Conservation (phyloP, 2,113 vertebrate genomes). For the Eulemur rufifrons region DNA sequence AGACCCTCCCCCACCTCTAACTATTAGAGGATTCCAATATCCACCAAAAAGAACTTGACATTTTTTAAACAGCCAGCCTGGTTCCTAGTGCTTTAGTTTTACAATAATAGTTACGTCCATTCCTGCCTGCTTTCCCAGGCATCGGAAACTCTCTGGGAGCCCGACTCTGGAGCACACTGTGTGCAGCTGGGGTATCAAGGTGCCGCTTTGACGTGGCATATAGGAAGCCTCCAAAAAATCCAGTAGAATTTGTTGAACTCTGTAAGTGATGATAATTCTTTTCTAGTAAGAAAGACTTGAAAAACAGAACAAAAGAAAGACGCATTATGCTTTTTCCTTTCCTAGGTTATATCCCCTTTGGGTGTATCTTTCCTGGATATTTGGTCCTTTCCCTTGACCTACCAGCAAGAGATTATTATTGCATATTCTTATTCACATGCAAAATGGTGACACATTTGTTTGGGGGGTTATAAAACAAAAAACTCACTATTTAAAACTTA, state of each 20-base stretch:
- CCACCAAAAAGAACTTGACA: not conserved
- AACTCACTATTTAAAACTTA: not conserved
- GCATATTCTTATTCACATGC: not conserved
- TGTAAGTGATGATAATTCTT: not conserved
- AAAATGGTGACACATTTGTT: not conserved
- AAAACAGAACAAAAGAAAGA: not conserved
- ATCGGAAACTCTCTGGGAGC: not conserved
- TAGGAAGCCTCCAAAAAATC: not conserved
- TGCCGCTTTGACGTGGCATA: not conserved
- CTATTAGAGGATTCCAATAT: not conserved
- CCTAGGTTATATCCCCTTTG: not conserved
- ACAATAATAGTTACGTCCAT: not conserved
- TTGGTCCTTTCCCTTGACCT: not conserved
- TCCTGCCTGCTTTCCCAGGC: not conserved
- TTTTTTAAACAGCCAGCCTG: not conserved
- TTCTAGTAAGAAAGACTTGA: not conserved
- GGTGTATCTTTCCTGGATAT: not conserved
- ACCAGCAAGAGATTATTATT: not conserved
- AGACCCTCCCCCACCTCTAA: not conserved
- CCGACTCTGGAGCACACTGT: not conserved
- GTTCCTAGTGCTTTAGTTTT: not conserved
- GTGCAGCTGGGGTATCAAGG: not conserved
- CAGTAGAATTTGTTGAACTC: not conserved
- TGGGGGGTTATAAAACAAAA: constrained; percentile 28
- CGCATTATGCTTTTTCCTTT: not conserved